Conservation (phyloP, 2,113 vertebrate genomes). For the Laticauda laticaudata region DNA sequence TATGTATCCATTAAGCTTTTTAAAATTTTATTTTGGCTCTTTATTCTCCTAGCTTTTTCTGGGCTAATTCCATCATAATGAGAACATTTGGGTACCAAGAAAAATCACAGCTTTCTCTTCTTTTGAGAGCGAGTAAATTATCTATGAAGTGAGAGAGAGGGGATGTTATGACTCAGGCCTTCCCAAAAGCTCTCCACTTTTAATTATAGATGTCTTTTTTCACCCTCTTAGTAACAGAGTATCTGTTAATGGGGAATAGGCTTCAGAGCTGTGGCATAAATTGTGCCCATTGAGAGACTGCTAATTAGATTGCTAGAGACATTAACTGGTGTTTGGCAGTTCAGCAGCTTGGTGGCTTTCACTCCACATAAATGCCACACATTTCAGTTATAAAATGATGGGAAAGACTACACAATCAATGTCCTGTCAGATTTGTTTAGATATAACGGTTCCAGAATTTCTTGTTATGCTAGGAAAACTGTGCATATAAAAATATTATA, state of each 20-base stretch:
- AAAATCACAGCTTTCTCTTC: neutral
- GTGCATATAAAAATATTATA: neutral
- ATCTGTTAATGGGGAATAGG: neutral
- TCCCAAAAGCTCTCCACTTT: neutral
- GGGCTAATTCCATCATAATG: neutral
- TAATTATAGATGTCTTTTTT: constrained; percentile 2
- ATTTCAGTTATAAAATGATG: neutral
- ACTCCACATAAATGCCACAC: neutral
- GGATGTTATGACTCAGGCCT: neutral
- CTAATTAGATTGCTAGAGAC: neutral
- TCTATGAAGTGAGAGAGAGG: neutral
- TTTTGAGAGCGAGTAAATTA: neutral
- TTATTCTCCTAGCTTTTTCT: neutral
- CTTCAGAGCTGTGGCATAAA: neutral
- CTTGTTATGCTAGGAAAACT: neutral
- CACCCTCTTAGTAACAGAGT: constrained; percentile 5
- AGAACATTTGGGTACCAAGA: neutral
- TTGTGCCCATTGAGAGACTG: constrained; percentile 16
- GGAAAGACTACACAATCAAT: neutral
- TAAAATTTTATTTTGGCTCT: neutral
- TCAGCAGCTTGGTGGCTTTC: neutral
- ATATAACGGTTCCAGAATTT: neutral
- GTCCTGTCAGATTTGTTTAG: neutral
- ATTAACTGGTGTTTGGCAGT: neutral
- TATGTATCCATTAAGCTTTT: neutral